Evolutionary conservation across 2,888 invertebrate species (phyloP).

Genomic region (Pammene fasciana): DNA sequence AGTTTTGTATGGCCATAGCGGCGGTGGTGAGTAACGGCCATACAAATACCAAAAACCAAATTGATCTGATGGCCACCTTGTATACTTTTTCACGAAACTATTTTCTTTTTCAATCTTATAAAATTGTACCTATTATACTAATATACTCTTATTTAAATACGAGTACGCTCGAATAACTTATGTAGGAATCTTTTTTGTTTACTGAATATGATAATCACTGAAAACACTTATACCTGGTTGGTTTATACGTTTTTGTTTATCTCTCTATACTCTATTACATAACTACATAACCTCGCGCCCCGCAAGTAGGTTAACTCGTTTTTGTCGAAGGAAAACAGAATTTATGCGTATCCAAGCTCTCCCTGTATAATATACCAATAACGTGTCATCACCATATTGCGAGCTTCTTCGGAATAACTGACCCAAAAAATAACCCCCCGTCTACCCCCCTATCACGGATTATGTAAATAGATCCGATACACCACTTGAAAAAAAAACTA

Average conservation of each 20-base stretch:
- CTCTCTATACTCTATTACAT: not conserved
- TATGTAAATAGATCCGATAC: not conserved
- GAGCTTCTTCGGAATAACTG: constrained; percentile 54
- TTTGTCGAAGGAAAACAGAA: constrained; percentile 38
- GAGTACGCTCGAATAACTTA: too few relatives aligned
- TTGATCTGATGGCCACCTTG: too few relatives aligned
- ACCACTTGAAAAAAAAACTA: not conserved
- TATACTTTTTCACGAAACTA: too few relatives aligned
- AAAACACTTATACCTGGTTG: too few relatives aligned
- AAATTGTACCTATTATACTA: too few relatives aligned
- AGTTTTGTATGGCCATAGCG: too few relatives aligned
- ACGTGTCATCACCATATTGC: constrained; percentile 48
- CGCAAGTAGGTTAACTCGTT: constrained; percentile 30
- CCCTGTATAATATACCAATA: constrained; percentile 43
- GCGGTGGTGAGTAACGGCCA: too few relatives aligned
- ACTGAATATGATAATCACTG: too few relatives aligned
- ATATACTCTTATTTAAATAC: too few relatives aligned
- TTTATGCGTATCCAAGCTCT: constrained; percentile 36
- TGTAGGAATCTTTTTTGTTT: too few relatives aligned
- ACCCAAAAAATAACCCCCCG: constrained; percentile 58
- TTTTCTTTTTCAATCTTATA: too few relatives aligned
- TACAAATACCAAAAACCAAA: too few relatives aligned
- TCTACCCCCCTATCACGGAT: constrained; percentile 30
- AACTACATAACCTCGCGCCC: constrained; percentile 12
- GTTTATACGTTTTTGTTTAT: not conserved